These are phyloP conservation scores for Liparis tanakae DNA, from an alignment of 2,797 vertebrate genomes.

Conservation along the genomic window DNA sequence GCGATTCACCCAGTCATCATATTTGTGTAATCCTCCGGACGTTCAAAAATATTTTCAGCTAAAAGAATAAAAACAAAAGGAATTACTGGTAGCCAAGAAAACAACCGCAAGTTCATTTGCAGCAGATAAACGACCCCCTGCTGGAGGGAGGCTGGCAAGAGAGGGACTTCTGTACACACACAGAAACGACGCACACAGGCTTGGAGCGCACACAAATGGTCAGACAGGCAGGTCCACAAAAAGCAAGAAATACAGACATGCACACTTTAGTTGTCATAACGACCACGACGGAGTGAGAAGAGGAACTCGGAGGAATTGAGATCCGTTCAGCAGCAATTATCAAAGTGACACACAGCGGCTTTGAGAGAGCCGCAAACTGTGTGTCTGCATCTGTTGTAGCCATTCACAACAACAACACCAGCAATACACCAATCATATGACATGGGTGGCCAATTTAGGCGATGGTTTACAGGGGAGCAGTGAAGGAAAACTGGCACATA, in stretches of 20 bases:
- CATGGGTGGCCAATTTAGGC: background rate
- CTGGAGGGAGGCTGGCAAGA: conserved; percentile 36
- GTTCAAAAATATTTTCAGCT: conserved; percentile 42
- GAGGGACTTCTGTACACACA: conserved; percentile 40
- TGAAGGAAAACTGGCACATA: background rate
- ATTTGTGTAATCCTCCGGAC: conserved; percentile 42
- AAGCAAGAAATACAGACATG: background rate
- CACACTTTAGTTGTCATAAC: background rate
- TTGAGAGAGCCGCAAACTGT: background rate
- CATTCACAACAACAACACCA: conserved; percentile 14
- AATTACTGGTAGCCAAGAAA: conserved; percentile 59
- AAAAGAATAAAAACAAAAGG: conserved; percentile 56
- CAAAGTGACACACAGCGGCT: conserved; percentile 1
- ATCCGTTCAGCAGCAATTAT: conserved; percentile 11
- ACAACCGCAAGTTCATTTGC: conserved; percentile 61
- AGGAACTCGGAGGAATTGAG: background rate
- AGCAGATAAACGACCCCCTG: conserved; percentile 58
- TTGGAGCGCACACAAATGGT: background rate
- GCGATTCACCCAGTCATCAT: conserved; percentile 43
- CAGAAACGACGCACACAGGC: conserved; percentile 6
- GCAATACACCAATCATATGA: conserved; percentile 5
- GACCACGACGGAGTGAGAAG: background rate
- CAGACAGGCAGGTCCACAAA: background rate
- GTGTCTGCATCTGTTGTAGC: conserved; percentile 4
- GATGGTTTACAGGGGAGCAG: background rate